Evolutionary conservation across 1,140 invertebrate genomes (phyloP).

Genomic region (Ceratosolen solmsi): DNA sequence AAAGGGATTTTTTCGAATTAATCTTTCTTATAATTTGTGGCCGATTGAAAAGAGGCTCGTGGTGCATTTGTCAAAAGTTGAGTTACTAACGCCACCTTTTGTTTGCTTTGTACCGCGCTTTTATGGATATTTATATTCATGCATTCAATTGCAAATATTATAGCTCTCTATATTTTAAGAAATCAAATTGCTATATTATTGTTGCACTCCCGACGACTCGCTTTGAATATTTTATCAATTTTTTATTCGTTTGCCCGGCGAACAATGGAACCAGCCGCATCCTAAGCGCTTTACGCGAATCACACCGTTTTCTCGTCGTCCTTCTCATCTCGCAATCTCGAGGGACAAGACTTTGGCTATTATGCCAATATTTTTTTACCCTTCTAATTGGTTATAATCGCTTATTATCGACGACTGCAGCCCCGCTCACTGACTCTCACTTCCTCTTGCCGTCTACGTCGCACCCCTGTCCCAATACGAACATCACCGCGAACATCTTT

Average conservation of each 20-base stretch:
- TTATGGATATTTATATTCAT: constrained; percentile 23
- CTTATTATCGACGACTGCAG: too few relatives aligned
- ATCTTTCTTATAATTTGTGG: constrained; percentile 49
- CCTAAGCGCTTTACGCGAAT: not conserved
- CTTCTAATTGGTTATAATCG: too few relatives aligned
- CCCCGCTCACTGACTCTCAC: too few relatives aligned
- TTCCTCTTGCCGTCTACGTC: too few relatives aligned
- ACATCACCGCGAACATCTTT: too few relatives aligned
- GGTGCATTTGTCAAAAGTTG: constrained; percentile 39
- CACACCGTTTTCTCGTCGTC: not conserved
- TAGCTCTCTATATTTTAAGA: constrained; percentile 11
- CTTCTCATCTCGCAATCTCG: too few relatives aligned
- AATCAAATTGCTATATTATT: constrained; percentile 24
- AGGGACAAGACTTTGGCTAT: too few relatives aligned
- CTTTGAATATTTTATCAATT: not conserved
- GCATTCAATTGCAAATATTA: constrained; percentile 27
- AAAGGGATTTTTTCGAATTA: constrained; percentile 45
- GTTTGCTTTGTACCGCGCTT: constrained; percentile 26
- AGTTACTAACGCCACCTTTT: constrained; percentile 33
- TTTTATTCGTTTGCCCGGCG: constrained; percentile 2
- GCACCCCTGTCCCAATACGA: too few relatives aligned
- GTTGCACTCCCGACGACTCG: not conserved
- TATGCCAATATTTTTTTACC: too few relatives aligned
- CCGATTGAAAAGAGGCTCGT: constrained; percentile 41
- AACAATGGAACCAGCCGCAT: too few relatives aligned